Conservation (phyloP, 1,140 invertebrate genomes). For the Piezodorus guildinii region DNA sequence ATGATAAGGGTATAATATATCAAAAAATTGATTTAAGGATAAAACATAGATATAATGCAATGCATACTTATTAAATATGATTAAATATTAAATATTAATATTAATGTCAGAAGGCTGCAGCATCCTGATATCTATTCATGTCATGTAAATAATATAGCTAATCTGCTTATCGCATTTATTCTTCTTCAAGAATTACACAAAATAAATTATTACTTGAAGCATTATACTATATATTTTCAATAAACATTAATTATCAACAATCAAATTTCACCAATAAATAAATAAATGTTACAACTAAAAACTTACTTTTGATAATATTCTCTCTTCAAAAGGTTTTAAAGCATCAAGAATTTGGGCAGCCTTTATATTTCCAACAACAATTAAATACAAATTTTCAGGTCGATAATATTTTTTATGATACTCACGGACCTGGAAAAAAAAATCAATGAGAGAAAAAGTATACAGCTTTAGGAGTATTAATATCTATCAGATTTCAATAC, state of each 20-base stretch:
- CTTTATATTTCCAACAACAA: slow-evolving; percentile 70
- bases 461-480: no score
- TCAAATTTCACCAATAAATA: background rate
- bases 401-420: slow-evolving; percentile 82
- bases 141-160: no score
- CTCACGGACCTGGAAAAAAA: slow-evolving; percentile 46
- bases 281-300: background rate
- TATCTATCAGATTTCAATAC: no score
- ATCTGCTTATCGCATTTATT: no score
- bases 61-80: no score
- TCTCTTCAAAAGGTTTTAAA: slow-evolving; percentile 60
- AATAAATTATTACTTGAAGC: background rate
- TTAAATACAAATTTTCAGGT: slow-evolving; percentile 77
- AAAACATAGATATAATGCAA: no score
- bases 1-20: no score
- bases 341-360: slow-evolving; percentile 62
- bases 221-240: background rate
- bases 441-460: no score
- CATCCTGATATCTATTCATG: no score
- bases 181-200: background rate
- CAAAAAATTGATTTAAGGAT: no score
- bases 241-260: background rate
- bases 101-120: no score
- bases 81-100: no score
- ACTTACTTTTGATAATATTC: slow-evolving; percentile 59